Evolutionary conservation across 2,113 vertebrate species (phyloP), one percentile per base, ranked within the genome.

Genomic region (Microtus ochrogaster): DNA sequence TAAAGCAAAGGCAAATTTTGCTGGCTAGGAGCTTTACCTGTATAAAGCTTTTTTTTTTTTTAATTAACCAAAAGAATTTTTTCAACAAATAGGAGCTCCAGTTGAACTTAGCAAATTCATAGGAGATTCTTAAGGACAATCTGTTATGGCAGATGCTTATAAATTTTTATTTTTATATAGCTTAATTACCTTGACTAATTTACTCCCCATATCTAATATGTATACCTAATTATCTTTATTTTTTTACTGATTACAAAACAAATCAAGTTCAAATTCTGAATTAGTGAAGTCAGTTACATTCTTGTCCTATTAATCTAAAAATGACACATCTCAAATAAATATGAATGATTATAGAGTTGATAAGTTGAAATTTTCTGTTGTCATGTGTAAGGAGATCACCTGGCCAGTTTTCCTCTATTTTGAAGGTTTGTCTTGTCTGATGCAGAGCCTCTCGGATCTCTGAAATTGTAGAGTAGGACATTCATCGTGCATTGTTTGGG

Each of bases 271-370:
- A 79, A n/a, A 66, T 86, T 94, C 24, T 47, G 49, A 26, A 90
- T 89, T 68, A 91, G 19, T 76, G 8, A 78, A 95, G 39, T 92
- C 36, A 94, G 26, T 95, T 94, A 73, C 73, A 72, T 55, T 94
- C 2, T 70, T 95, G 36, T 92, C 74, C 36, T 81, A 73, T 92
- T 82, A 85, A 11, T 92, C 7, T 33, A 91, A 84, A 91, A 86
- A 66, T 89, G 63, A 89, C 74, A 58, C 28, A 66, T 95, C 30
- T 93, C 14, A 93, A 81, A 70, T 73, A 72, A 81, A 70, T 73
- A 72, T 14, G 3, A 73, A 30, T 66, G 39, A 65, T 61, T 21
- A 63, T 66, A 83, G 16, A 28, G 30, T 5, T 92, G 24, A 36
- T 61, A 8, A 17, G 19, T 91, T 2, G 13, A 87, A 24, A 89